Conservation (phyloP, 1,140 invertebrate genomes). For the Zaprionus gabonicus region DNA sequence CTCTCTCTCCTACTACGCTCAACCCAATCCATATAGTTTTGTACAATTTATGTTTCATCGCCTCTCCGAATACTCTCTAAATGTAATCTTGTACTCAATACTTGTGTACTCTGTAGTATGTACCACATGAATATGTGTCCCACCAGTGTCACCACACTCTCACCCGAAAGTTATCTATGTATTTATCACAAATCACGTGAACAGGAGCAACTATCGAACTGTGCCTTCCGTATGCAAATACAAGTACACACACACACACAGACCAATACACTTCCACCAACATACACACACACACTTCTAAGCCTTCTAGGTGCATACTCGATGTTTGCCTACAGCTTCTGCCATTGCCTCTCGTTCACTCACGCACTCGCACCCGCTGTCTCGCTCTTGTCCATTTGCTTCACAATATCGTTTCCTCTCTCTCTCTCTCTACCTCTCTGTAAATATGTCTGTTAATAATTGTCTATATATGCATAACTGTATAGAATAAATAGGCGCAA, state of each 20-base stretch:
- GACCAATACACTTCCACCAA: background rate
- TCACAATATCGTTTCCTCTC: slow-evolving; percentile 5
- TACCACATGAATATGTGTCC: slow-evolving; percentile 24
- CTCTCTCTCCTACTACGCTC: slow-evolving; percentile 55
- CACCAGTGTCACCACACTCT: slow-evolving; percentile 8
- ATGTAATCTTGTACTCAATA: slow-evolving; percentile 54
- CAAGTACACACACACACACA: background rate
- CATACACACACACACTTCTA: background rate
- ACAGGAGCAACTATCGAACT: slow-evolving; percentile 8
- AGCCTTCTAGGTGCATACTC: background rate
- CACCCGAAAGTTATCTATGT: background rate
- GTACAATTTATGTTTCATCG: slow-evolving; percentile 44
- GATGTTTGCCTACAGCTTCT: slow-evolving; percentile 17
- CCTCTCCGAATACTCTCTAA: slow-evolving; percentile 49
- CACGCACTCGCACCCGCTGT: slow-evolving; percentile 5
- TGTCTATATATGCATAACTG: slow-evolving; percentile 32
- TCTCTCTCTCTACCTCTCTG: slow-evolving; percentile 13
- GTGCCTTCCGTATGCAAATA: background rate
- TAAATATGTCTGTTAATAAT: slow-evolving; percentile 7
- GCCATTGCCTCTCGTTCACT: slow-evolving; percentile 9
- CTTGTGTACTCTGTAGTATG: slow-evolving; percentile 20
- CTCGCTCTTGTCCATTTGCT: slow-evolving; percentile 9
- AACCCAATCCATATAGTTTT: slow-evolving; percentile 61
- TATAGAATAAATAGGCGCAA: background rate
- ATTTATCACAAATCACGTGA: slow-evolving; percentile 6